Conservation (phyloP, 2,797 vertebrate species). For the Novumbra hubbsi region DNA sequence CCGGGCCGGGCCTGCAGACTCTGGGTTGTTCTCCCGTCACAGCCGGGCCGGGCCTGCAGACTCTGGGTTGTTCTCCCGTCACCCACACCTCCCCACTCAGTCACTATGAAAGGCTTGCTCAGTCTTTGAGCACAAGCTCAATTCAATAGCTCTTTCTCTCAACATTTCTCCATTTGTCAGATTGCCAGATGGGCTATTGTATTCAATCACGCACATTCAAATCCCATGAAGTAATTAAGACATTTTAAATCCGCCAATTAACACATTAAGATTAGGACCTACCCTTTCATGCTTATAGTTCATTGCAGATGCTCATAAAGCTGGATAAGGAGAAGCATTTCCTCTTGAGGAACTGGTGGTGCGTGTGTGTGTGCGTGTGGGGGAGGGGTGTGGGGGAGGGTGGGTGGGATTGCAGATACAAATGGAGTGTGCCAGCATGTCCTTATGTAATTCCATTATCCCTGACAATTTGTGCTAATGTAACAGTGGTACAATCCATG, state of each 20-base stretch:
- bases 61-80: too few relatives aligned
- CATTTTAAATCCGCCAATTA: conserved; percentile 72
- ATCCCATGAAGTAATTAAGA: conserved; percentile 73
- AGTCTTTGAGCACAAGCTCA: conserved; percentile 27
- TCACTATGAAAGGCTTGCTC: conserved; percentile 7
- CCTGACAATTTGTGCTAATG: conserved; percentile 67
- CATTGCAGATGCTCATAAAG: conserved; percentile 66
- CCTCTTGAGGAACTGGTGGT: conserved; percentile 37
- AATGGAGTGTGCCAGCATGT: conserved; percentile 58
- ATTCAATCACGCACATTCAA: conserved; percentile 65
- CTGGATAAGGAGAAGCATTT: conserved; percentile 68
- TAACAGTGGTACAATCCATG: conserved; percentile 60
- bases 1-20: too few relatives aligned
- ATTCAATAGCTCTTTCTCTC: conserved; percentile 26
- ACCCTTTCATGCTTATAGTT: conserved; percentile 50
- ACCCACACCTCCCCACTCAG: conserved; percentile 14
- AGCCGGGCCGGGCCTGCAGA: too few relatives aligned
- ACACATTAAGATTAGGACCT: conserved; percentile 65
- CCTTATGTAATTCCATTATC: conserved; percentile 74
- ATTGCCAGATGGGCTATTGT: conserved; percentile 66
- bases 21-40: too few relatives aligned
- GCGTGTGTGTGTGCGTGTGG: neutral
- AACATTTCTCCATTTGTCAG: conserved; percentile 48
- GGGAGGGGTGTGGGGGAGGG: conserved; percentile 10
- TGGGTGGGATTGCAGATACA: conserved; percentile 38